These are phyloP conservation scores for Drosophila aldrichi DNA, from an alignment of 2,888 invertebrate species.

Conservation along the genomic window DNA sequence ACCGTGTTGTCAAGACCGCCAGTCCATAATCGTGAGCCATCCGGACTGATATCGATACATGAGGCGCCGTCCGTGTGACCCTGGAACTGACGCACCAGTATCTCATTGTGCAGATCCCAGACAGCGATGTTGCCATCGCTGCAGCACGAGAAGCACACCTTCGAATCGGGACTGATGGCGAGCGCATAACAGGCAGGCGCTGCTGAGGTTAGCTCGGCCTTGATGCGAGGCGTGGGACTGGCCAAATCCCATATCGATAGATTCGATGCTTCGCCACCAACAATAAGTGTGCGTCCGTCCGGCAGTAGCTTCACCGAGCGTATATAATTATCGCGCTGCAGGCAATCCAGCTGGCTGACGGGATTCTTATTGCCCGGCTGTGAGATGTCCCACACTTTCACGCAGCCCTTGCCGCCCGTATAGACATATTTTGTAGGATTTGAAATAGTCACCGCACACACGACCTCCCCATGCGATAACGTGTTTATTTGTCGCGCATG, in stretches of 20 bases:
- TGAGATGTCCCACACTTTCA: conserved; percentile 93
- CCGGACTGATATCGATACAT: conserved; percentile 98
- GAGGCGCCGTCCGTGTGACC: conserved; percentile 99
- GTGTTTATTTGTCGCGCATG: conserved; percentile 96
- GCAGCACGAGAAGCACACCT: conserved; percentile 99
- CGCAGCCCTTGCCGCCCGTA: conserved; percentile 98
- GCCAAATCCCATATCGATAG: conserved; percentile 98
- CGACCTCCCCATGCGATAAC: conserved; percentile 97
- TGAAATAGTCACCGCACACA: conserved; percentile 98
- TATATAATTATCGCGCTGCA: conserved; percentile 98
- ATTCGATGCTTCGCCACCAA: conserved; percentile 98
- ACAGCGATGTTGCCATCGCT: conserved; percentile 99
- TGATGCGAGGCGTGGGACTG: conserved; percentile 95
- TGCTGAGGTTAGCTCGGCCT: conserved; percentile 94
- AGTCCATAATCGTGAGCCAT: conserved; percentile 95
- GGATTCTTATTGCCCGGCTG: conserved; percentile 92
- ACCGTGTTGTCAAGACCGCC: conserved; percentile 99
- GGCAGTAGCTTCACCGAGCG: conserved; percentile 97
- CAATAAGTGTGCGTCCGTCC: conserved; percentile 96
- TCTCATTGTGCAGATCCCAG: conserved; percentile 97
- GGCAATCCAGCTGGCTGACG: conserved; percentile 94
- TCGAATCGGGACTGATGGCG: conserved; percentile 98
- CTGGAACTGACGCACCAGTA: conserved; percentile 95
- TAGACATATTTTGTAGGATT: conserved; percentile 96
- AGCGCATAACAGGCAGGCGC: conserved; percentile 99